Evolutionary conservation across 64 coral and sea anemone species (phyloP).

Genomic region (Acropora tenuis): DNA sequence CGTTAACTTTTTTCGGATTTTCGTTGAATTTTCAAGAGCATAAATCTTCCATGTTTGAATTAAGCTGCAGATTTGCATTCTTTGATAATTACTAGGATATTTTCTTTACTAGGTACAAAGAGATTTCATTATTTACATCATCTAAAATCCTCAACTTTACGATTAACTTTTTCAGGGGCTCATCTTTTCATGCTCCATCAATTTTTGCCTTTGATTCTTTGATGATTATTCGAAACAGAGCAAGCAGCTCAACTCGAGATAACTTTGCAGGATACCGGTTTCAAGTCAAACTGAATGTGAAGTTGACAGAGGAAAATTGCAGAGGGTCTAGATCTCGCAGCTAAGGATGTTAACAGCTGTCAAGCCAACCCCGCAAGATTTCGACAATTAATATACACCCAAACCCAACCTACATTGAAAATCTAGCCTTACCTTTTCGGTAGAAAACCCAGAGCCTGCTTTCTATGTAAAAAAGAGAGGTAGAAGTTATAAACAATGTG

Average conservation of each 20-base stretch:
- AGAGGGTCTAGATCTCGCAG: neutral
- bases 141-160: too few relatives aligned
- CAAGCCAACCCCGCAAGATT: neutral
- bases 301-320: neutral
- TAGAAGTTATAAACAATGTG: constrained; percentile 1
- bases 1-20: too few relatives aligned
- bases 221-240: neutral
- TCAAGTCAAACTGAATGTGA: neutral
- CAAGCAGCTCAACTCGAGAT: neutral
- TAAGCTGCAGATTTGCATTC: too few relatives aligned
- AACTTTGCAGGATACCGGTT: neutral
- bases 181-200: too few relatives aligned
- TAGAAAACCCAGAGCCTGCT: neutral
- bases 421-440: constrained; percentile 1
- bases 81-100: too few relatives aligned
- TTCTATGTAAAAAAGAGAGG: neutral
- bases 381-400: neutral
- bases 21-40: too few relatives aligned
- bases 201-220: neutral
- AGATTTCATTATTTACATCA: too few relatives aligned
- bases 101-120: too few relatives aligned
- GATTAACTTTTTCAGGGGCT: too few relatives aligned
- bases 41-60: too few relatives aligned
- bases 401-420: neutral
- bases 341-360: neutral